Conservation (phyloP, 53 echinoderm and acorn worm species). For the Luidia sarsii region DNA sequence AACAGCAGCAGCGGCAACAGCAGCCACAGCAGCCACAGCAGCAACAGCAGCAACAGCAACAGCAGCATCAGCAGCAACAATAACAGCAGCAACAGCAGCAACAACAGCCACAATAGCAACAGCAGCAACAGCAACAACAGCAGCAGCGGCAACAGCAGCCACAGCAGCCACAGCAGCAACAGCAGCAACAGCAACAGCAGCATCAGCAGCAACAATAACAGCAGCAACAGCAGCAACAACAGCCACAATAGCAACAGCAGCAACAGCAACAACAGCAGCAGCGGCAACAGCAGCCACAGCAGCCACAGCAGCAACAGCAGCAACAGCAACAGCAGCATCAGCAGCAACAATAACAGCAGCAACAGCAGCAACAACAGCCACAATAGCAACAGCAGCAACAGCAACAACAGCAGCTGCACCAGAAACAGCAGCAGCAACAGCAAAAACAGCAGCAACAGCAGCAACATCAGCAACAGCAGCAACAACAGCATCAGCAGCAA, state of each 20-base stretch:
- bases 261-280: conserved; percentile 13
- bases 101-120: no score
- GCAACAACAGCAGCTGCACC: conserved; percentile 9
- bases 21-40: conserved; percentile 26
- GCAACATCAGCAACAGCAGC: no score
- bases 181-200: neutral
- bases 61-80: conserved; percentile 12
- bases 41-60: conserved; percentile 35
- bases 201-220: conserved; percentile 30
- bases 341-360: neutral
- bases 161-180: no score
- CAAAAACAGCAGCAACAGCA: no score
- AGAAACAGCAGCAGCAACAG: conserved; percentile 13
- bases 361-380: conserved; percentile 16
- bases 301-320: conserved; percentile 38
- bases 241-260: conserved; percentile 9
- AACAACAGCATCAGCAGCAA: no score
- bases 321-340: conserved; percentile 36
- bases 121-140: no score
- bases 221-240: conserved; percentile 16
- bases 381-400: neutral
- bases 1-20: conserved; percentile 9
- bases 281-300: conserved; percentile 14
- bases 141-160: no score
- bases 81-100: no score